A percentile compares a stretch with the other conserved stretches of the same genome.
Conservation (phyloP, 2,888 invertebrate genomes). For the Beris chalybata region DNA sequence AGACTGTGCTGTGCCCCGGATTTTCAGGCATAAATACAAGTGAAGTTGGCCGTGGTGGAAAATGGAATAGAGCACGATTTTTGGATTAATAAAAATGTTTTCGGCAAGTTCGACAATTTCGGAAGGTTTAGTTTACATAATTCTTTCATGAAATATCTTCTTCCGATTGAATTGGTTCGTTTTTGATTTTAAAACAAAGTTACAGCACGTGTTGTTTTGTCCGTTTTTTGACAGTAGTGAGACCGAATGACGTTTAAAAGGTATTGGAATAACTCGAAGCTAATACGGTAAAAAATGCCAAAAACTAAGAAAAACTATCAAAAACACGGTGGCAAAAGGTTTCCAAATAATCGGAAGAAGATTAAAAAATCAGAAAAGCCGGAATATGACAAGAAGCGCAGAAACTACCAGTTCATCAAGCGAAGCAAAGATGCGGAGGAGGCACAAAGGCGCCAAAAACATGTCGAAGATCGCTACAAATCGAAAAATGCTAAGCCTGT, state of each 20-base stretch:
- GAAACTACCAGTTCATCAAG: constrained; percentile 48
- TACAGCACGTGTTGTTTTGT: no score
- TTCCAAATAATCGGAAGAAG: constrained; percentile 3
- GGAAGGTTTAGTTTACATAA: no score
- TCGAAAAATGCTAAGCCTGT: constrained; percentile 21
- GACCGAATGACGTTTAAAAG: no score
- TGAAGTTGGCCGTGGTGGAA: constrained; percentile 2
- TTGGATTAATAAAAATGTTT: no score
- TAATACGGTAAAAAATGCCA: constrained; percentile 10
- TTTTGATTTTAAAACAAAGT: no score
- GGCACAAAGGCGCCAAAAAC: constrained; percentile 43
- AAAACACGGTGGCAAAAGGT: constrained; percentile 8
- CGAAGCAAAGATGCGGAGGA: constrained; percentile 51
- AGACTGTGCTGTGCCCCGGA: constrained; percentile 11
- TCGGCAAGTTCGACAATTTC: no score
- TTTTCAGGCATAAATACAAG: neutral
- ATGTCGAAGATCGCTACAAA: constrained; percentile 41
- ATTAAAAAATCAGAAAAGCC: constrained; percentile 2
- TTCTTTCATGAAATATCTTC: no score
- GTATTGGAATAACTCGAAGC: no score
- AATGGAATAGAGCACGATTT: no score
- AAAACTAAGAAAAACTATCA: constrained; percentile 10
- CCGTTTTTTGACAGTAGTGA: no score
- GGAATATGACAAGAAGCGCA: constrained; percentile 37
- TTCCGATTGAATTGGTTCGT: no score